phyloP scores from a whole-genome alignment of 92 coral and sea anemone species.

The Porites rus region DNA sequence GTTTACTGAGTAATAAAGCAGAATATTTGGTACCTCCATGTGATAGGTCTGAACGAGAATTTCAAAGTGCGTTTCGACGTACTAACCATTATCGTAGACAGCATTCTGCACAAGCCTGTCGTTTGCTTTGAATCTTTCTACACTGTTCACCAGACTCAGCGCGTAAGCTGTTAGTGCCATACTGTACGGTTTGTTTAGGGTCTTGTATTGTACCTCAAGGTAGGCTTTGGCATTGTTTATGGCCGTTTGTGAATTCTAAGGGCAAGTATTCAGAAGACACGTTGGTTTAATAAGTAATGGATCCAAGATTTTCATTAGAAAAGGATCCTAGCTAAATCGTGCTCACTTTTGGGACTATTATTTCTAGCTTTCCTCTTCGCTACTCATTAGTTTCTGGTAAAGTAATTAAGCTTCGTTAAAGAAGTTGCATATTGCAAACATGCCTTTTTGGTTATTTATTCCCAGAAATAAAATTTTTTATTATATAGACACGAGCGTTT shows the following conservation, averaged over 20 bases:
- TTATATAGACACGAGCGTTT: too few species aligned
- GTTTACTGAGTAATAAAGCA: too few species aligned
- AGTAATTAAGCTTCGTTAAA: too few species aligned
- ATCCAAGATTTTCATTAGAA: neutral
- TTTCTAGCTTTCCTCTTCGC: too few species aligned
- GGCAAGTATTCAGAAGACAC: neutral
- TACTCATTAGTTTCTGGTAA: too few species aligned
- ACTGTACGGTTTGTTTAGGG: slow-evolving; percentile 75
- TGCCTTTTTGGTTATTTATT: too few species aligned
- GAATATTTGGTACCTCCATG: neutral
- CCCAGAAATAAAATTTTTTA: too few species aligned
- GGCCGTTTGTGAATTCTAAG: slow-evolving; percentile 73
- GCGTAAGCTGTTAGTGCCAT: slow-evolving; percentile 94
- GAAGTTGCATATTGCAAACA: too few species aligned
- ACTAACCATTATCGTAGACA: slow-evolving; percentile 80
- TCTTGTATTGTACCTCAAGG: slow-evolving; percentile 71
- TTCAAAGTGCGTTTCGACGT: neutral
- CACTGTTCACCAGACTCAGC: slow-evolving; percentile 83
- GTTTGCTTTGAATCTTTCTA: slow-evolving; percentile 77
- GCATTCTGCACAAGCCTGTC: slow-evolving; percentile 74
- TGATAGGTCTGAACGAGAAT: neutral
- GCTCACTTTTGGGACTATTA: too few species aligned
- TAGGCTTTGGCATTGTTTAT: slow-evolving; percentile 72
- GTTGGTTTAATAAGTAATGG: neutral
- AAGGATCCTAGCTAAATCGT: neutral